These are phyloP conservation scores for Drosophila rhopaloa DNA, from an alignment of 1,140 invertebrate genomes.

Conservation along the genomic window DNA sequence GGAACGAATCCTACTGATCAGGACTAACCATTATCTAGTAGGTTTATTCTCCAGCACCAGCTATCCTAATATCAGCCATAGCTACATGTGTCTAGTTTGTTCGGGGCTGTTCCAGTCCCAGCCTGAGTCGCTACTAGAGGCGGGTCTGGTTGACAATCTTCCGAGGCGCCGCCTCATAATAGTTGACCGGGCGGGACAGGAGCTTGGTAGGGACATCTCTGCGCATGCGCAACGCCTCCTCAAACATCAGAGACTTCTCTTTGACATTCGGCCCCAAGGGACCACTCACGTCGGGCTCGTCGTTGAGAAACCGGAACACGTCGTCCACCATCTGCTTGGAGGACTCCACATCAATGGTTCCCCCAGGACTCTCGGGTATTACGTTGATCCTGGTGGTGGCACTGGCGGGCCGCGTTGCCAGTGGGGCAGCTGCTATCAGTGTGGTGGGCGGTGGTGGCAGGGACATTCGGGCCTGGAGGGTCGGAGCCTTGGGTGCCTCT, in stretches of 20 bases:
- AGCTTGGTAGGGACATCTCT: conserved; percentile 78
- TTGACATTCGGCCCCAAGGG: conserved; percentile 79
- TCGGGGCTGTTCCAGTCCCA: conserved; percentile 44
- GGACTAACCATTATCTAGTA: background rate
- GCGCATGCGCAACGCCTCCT: conserved; percentile 71
- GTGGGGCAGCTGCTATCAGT: conserved; percentile 5
- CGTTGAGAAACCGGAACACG: conserved; percentile 86
- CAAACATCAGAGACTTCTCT: conserved; percentile 82
- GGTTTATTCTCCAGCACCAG: conserved; percentile 10
- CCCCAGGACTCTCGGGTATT: conserved; percentile 43
- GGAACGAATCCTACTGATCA: conserved; percentile 17
- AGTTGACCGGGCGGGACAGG: conserved; percentile 81
- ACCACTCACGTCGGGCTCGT: conserved; percentile 84
- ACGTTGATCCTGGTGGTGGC: conserved; percentile 6
- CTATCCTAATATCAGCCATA: conserved; percentile 23
- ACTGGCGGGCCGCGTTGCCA: conserved; percentile 26
- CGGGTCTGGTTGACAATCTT: conserved; percentile 76
- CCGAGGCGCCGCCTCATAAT: conserved; percentile 77
- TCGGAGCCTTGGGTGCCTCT: conserved; percentile 49
- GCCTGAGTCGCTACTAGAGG: conserved; percentile 57
- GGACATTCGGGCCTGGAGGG: conserved; percentile 64
- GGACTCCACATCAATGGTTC: conserved; percentile 85
- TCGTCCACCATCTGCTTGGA: conserved; percentile 85
- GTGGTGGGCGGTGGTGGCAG: conserved; percentile 57
- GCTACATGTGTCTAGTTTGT: conserved; percentile 51